Evolutionary conservation across 2,797 vertebrate genomes (phyloP).

Genomic region (Intellagama lesueurii): DNA sequence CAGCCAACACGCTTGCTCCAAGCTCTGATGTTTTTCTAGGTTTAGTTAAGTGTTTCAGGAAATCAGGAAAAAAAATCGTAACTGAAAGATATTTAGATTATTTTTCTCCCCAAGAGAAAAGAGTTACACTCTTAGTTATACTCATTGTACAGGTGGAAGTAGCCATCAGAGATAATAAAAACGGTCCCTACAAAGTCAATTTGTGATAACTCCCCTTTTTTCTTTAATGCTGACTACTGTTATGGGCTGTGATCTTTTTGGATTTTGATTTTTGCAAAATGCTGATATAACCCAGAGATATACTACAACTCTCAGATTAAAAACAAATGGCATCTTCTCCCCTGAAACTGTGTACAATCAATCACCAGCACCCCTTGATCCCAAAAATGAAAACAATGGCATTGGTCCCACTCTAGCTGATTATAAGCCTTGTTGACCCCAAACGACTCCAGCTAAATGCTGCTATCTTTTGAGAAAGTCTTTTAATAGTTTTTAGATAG

Average conservation of each 20-base stretch:
- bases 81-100: background rate
- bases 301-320: slow-evolving; percentile 29
- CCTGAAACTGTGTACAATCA: slow-evolving; percentile 20
- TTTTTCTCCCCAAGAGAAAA: background rate
- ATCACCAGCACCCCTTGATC: slow-evolving; percentile 12
- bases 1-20: too few relatives aligned
- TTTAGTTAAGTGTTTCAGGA: background rate
- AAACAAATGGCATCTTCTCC: slow-evolving; percentile 22
- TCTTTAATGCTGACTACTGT: background rate
- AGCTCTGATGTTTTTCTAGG: background rate
- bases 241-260: background rate
- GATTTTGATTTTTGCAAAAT: background rate
- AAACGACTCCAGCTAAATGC: slow-evolving; percentile 3
- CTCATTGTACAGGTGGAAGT: background rate
- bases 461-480: background rate
- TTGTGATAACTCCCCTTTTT: background rate
- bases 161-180: slow-evolving; percentile 3
- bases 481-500: slow-evolving; percentile 8
- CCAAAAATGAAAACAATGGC: background rate
- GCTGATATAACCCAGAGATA: slow-evolving; percentile 8
- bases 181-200: background rate
- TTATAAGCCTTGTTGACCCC: background rate
- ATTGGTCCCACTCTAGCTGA: slow-evolving; percentile 8
- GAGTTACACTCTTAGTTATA: background rate
- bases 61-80: background rate